Conservation (phyloP, 2,797 vertebrate species). For the Dryobates pubescens region DNA sequence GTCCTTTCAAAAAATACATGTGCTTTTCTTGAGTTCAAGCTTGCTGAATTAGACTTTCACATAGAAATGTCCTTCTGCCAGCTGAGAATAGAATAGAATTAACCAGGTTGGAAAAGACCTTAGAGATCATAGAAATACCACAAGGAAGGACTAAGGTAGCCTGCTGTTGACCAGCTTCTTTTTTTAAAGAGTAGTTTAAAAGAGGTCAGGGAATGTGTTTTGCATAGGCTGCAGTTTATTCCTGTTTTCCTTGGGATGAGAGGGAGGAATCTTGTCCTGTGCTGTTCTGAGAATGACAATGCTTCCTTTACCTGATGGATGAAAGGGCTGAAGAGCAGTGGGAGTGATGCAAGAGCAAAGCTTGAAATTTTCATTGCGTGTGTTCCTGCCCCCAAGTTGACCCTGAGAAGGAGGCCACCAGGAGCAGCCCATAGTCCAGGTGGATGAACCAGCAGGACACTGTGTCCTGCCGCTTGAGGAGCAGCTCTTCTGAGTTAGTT, state of each 20-base stretch:
- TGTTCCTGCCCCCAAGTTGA: background rate
- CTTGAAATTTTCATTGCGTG: accelerated
- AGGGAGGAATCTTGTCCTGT: no score
- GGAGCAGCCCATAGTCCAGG: background rate
- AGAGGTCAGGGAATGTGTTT: background rate
- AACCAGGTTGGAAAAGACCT: no score
- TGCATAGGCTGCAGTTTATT: background rate
- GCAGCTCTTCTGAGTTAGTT: background rate
- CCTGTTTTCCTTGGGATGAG: background rate
- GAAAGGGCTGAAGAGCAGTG: background rate
- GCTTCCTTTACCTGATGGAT: background rate
- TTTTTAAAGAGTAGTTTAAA: background rate
- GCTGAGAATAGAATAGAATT: background rate
- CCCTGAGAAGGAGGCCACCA: background rate
- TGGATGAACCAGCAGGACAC: background rate
- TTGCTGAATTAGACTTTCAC: background rate
- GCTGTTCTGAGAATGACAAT: background rate
- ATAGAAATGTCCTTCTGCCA: accelerated
- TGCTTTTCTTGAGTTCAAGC: background rate
- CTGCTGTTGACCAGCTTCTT: background rate
- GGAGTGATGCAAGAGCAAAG: background rate
- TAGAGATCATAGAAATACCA: background rate
- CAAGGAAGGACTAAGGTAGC: background rate
- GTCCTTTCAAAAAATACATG: background rate
- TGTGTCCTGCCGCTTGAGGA: background rate